These are phyloP conservation scores for Cephus pulcher DNA, from an alignment of 2,888 invertebrate species.

Conservation along the genomic window DNA sequence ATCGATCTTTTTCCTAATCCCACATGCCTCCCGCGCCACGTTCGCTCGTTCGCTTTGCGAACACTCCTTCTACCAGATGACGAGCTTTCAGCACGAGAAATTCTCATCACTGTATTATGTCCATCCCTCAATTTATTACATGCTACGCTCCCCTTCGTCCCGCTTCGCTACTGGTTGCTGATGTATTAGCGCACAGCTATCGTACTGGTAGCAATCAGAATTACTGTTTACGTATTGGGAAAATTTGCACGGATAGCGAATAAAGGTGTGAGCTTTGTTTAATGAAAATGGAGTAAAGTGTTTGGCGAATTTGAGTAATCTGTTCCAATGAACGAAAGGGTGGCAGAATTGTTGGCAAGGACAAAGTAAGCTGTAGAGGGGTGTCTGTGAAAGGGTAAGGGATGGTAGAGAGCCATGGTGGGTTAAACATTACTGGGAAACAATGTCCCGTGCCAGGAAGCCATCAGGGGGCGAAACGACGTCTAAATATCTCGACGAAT, in stretches of 20 bases:
- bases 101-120: slow-evolving; percentile 41
- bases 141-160: slow-evolving; percentile 19
- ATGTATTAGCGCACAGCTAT: neutral
- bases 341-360: neutral
- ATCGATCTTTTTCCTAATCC: neutral
- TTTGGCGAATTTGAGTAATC: neutral
- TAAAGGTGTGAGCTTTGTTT: neutral
- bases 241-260: neutral
- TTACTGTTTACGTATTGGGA: neutral
- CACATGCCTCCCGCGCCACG: neutral
- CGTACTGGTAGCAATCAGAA: neutral
- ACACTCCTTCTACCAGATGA: slow-evolving; percentile 41
- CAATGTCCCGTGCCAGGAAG: slow-evolving; percentile 59
- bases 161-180: neutral
- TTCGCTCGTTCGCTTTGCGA: slow-evolving; percentile 13
- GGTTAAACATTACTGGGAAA: slow-evolving; percentile 45
- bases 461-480: slow-evolving; percentile 48
- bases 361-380: neutral
- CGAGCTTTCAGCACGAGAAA: slow-evolving; percentile 47
- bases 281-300: neutral
- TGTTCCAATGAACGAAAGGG: neutral
- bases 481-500: slow-evolving; percentile 30
- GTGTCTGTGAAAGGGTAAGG: neutral
- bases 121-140: slow-evolving; percentile 36
- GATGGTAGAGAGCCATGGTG: neutral